Evolutionary conservation across 2,888 invertebrate species (phyloP).

Genomic region (Dromius quadrimaculatus): DNA sequence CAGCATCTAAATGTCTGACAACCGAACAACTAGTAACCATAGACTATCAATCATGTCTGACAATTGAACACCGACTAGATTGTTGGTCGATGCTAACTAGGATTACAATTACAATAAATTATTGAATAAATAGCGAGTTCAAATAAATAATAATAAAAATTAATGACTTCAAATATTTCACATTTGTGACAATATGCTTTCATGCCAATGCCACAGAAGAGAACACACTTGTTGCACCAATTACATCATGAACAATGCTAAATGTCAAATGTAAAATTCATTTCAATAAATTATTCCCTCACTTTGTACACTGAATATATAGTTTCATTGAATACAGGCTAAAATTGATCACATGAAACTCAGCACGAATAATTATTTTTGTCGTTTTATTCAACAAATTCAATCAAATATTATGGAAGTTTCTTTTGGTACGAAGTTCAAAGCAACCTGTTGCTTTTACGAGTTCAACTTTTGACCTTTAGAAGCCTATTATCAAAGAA

Average conservation of each 20-base stretch:
- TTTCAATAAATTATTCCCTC: neutral
- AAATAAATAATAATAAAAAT: no score
- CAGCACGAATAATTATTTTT: neutral
- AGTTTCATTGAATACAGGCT: neutral
- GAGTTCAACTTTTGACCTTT: slow-evolving; percentile 21
- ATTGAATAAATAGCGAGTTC: no score
- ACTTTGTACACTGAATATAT: neutral
- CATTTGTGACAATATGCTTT: no score
- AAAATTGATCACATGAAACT: neutral
- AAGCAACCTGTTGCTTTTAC: slow-evolving; percentile 16
- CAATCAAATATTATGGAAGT: slow-evolving; percentile 28
- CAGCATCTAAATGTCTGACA: no score
- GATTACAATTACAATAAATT: no score
- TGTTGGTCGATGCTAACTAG: no score
- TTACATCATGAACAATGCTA: neutral
- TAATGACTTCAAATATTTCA: no score
- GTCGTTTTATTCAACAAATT: slow-evolving; percentile 3
- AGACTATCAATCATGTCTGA: no score
- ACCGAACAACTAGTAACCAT: no score
- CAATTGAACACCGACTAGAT: no score
- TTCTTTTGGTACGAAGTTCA: slow-evolving; percentile 2
- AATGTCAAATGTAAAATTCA: neutral
- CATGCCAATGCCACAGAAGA: no score
- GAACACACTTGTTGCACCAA: slow-evolving; percentile 12
- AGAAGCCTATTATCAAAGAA: slow-evolving; percentile 6